Percentiles rank a stretch among this genome's conserved stretches.
Evolutionary conservation across 2,888 invertebrate species (phyloP).

Genomic region (Drosophila pseudotakahashii): DNA sequence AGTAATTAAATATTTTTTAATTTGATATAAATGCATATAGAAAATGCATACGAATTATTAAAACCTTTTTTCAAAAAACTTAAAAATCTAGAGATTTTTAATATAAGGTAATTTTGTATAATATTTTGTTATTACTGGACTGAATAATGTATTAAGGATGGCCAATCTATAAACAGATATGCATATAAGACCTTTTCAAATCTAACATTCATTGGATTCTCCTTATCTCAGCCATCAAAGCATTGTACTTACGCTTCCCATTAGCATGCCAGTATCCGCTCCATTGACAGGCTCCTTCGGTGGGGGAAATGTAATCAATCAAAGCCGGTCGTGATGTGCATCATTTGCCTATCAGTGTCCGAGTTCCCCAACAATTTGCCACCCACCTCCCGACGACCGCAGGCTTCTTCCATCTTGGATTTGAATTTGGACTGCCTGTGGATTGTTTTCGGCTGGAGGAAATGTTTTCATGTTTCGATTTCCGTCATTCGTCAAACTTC

Average conservation of each 20-base stretch:
- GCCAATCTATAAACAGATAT: no score
- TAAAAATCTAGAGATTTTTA: no score
- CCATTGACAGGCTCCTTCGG: neutral
- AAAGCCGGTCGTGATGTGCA: constrained; percentile 22
- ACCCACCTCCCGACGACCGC: constrained; percentile 5
- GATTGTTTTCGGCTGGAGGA: constrained; percentile 30
- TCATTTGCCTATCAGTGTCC: constrained; percentile 43
- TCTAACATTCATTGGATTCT: neutral
- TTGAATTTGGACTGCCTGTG: constrained; percentile 18
- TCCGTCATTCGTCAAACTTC: constrained; percentile 48
- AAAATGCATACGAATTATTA: no score
- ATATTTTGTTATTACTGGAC: no score
- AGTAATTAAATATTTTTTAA: no score
- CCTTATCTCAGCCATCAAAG: neutral
- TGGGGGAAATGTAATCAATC: constrained; percentile 38
- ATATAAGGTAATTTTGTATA: no score
- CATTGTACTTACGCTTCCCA: constrained; percentile 18
- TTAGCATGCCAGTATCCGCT: constrained; percentile 22
- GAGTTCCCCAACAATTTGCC: constrained; percentile 30
- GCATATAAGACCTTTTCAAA: neutral
- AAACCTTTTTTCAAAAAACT: no score
- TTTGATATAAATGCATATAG: no score
- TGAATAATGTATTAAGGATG: no score
- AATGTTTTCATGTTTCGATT: constrained; percentile 42
- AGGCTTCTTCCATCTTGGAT: neutral